A percentile compares a stretch with the other conserved stretches of the same genome.
Evolutionary conservation across 2,113 vertebrate species (phyloP).

Genomic region (Leiothrix lutea): DNA sequence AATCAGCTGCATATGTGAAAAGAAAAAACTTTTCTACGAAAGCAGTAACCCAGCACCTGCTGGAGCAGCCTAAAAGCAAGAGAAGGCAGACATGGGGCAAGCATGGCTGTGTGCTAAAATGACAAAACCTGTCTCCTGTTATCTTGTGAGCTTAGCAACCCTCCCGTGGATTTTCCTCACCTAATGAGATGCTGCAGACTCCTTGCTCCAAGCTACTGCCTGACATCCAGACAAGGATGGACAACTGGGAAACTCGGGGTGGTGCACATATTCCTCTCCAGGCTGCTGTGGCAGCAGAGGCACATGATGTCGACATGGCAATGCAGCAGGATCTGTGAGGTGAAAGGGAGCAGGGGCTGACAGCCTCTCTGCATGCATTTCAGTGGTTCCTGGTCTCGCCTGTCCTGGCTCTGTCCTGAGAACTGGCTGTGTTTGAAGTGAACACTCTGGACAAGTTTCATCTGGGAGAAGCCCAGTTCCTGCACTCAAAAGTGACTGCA

Average conservation of each 20-base stretch:
- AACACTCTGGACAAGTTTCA: not conserved
- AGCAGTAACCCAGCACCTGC: not conserved
- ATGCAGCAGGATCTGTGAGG: not conserved
- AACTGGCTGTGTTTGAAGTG: not conserved
- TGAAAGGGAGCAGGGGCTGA: not conserved
- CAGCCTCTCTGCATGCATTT: not conserved
- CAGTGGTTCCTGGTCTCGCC: not conserved
- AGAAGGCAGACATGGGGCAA: not conserved
- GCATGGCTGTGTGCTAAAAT: not conserved
- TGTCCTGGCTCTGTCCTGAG: not conserved
- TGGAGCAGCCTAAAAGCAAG: not conserved
- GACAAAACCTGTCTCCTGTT: not conserved
- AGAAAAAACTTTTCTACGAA: not conserved
- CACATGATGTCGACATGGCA: not conserved
- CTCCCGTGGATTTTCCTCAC: not conserved
- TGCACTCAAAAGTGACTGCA: not conserved
- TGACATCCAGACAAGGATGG: not conserved
- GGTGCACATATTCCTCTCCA: not conserved
- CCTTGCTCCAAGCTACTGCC: not conserved
- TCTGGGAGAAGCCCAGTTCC: not conserved
- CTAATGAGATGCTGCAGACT: not conserved
- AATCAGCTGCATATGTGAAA: not conserved
- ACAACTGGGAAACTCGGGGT: accelerated
- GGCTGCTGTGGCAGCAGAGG: not conserved
- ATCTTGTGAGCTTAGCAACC: not conserved